Base-by-base conservation (phyloP, 2,797 vertebrate genomes). In the Phoeniculus purpureus region DNA sequence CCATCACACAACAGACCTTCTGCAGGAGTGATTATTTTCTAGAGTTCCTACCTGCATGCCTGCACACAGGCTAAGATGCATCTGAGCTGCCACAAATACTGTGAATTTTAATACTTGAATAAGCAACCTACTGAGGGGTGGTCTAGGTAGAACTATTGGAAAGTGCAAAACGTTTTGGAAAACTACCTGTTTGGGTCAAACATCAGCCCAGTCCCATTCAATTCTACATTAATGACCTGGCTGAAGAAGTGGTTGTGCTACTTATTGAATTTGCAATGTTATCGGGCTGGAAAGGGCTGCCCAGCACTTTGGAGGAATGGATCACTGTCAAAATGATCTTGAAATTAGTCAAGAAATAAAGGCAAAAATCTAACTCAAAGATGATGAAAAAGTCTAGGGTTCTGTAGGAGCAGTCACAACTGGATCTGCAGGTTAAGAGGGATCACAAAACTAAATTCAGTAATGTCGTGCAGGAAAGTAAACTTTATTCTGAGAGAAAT, bases 301-400 rank as follows among this genome's bases (percentile, higher is more conserved):
- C 55, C 81, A 78, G 70, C 6, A 58, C 37, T 81, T 59, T 68
- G 74, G 88, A 91, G 51, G 43, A 85, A 93, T 83, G 81, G 62
- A 86, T 93, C 92, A 90, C 51, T 91, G 92, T 90, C 90, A 93
- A 86, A 83, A 83, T 75, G 76, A 60, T 81, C 43, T 54, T 68
- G 25, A 68, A 87, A 78, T 78, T 81, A 81, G 37, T 83, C 43
- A 22, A 83, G 71, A 87, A 85, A 90, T 29, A 72, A 51, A 83
- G 37, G 27, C 16, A 87, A n/a, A n/a, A 90, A 72, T 65, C 81
- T 75, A 68, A 65, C 25, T 74, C 27, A 83, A 81, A 68, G 77
- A 58, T 9, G 4, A 15, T n/a, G 21, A 82, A 89, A 91, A 83
- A 26, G 37, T 32, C 37, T 32, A 18, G 3, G 8, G 12, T 72